Percentiles rank a stretch among this genome's conserved stretches.
phyloP scores from a whole-genome alignment of 1,140 invertebrate species.

The Riptortus pedestris region DNA sequence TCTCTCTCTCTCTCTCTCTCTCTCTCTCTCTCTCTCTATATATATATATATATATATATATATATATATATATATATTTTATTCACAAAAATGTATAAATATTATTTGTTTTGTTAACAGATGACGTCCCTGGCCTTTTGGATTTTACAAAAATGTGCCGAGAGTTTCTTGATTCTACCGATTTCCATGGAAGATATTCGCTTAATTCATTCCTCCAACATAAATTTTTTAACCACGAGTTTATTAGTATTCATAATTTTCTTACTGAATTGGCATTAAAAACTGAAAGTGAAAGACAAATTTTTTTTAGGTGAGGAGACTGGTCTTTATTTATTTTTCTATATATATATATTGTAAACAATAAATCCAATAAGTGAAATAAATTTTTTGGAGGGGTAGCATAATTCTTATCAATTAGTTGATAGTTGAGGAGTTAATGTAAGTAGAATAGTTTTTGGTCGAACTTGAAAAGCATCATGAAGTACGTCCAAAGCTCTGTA shows the following conservation, averaged over 20 bases:
- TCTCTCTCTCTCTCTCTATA: too few relatives aligned
- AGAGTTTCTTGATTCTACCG: conserved; percentile 48
- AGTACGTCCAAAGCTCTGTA: too few relatives aligned
- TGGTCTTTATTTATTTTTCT: conserved; percentile 26
- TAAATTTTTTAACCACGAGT: conserved; percentile 69
- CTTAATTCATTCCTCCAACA: conserved; percentile 54
- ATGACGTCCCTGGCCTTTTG: conserved; percentile 51
- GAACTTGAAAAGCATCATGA: too few relatives aligned
- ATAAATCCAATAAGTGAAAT: conserved; percentile 7
- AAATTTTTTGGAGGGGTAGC: conserved; percentile 17
- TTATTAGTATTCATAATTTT: conserved; percentile 70
- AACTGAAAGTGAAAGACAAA: conserved; percentile 55
- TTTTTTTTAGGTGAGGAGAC: conserved; percentile 64
- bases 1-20: too few relatives aligned
- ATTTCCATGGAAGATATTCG: conserved; percentile 46
- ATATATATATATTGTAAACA: conserved; percentile 9
- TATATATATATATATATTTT: too few relatives aligned
- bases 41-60: too few relatives aligned
- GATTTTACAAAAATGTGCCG: conserved; percentile 58
- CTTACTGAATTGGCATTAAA: conserved; percentile 69
- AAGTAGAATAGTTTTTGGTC: too few relatives aligned
- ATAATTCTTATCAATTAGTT: too few relatives aligned
- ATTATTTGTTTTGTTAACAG: conserved; percentile 37
- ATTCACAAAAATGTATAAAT: too few relatives aligned
- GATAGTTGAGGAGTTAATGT: too few relatives aligned